These are phyloP conservation scores for Eufriesea mexicana DNA, from an alignment of 1,140 invertebrate species.

Conservation along the genomic window DNA sequence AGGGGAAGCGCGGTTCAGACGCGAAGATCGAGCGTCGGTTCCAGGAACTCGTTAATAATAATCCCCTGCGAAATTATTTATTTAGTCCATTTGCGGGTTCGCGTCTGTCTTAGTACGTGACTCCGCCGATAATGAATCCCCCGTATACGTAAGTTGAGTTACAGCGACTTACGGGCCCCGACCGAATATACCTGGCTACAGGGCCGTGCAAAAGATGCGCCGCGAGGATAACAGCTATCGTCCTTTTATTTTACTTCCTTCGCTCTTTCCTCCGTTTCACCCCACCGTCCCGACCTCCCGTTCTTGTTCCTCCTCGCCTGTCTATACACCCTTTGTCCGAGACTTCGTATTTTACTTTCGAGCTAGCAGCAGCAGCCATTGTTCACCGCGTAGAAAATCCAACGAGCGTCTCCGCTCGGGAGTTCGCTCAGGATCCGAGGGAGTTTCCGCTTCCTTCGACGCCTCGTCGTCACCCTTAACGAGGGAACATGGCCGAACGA, in stretches of 20 bases:
- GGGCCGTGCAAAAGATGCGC: slow-evolving; percentile 56
- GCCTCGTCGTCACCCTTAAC: not conserved
- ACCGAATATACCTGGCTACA: slow-evolving; percentile 54
- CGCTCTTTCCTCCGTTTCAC: not conserved
- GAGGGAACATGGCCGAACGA: not conserved
- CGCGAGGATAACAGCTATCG: slow-evolving; percentile 45
- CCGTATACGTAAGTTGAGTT: slow-evolving; percentile 41
- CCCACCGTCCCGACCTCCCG: not conserved
- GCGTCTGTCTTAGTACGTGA: slow-evolving; percentile 43
- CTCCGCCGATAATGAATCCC: slow-evolving; percentile 54
- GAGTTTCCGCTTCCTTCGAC: not conserved
- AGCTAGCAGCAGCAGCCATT: slow-evolving; percentile 33
- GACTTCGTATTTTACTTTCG: slow-evolving; percentile 35
- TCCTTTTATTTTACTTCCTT: slow-evolving; percentile 34
- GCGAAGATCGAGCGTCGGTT: slow-evolving; percentile 21
- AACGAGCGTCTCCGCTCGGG: slow-evolving; percentile 22
- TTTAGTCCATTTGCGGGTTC: slow-evolving; percentile 56
- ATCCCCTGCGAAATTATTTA: slow-evolving; percentile 58
- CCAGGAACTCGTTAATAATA: slow-evolving; percentile 60
- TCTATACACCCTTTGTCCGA: slow-evolving; percentile 50
- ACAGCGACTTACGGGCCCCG: slow-evolving; percentile 23
- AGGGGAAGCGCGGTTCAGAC: not conserved
- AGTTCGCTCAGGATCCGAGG: not conserved
- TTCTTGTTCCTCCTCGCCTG: slow-evolving; percentile 28
- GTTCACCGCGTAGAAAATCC: slow-evolving; percentile 52